Conservation (phyloP, 2,113 vertebrate species). For the Sitta europaea region DNA sequence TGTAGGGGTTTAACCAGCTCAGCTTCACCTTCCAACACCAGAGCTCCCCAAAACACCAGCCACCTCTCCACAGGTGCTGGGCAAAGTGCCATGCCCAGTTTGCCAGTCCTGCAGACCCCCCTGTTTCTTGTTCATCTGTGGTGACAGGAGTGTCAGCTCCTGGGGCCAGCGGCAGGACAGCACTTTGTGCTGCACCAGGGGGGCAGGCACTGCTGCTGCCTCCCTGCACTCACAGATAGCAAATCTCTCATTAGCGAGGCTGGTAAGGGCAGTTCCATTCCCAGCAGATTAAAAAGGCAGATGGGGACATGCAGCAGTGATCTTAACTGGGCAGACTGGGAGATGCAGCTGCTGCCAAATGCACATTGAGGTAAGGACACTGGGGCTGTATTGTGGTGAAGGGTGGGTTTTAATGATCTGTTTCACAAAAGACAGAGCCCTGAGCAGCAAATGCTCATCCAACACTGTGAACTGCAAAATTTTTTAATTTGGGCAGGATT, state of each 20-base stretch:
- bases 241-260: not conserved
- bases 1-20: not conserved
- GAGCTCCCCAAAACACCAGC: not conserved
- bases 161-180: rapidly evolving
- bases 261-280: not conserved
- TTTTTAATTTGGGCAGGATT: not conserved
- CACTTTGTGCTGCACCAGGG: rapidly evolving
- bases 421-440: not conserved
- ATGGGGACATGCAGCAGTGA: not conserved
- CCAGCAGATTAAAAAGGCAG: conserved; percentile 5
- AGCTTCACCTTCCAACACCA: not conserved
- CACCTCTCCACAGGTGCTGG: not conserved
- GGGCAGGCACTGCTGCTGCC: not conserved
- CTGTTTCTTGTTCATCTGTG: not conserved
- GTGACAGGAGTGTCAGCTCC: not conserved
- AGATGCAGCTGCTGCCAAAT: not conserved
- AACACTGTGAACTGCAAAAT: not conserved
- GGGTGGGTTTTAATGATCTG: not conserved
- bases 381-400: not conserved
- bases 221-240: not conserved
- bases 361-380: not conserved
- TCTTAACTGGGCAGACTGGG: not conserved
- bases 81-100: not conserved
- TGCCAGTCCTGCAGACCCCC: not conserved
- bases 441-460: not conserved